Conservation (phyloP, 2,888 invertebrate genomes). For the Cerastoderma edule region DNA sequence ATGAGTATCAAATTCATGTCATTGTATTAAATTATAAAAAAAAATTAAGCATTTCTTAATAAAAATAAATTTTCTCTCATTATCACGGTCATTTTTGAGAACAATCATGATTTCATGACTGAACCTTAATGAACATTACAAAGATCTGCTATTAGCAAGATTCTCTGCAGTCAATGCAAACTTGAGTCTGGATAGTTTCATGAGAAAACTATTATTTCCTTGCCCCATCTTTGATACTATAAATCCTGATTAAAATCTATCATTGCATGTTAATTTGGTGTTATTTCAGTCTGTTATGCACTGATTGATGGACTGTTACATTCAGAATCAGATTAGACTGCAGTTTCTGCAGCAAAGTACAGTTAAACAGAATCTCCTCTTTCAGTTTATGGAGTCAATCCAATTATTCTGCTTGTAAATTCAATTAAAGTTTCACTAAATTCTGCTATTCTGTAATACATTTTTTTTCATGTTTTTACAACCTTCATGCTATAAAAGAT, state of each 20-base stretch:
- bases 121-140: constrained; percentile 21
- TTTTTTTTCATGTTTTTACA: too few species aligned
- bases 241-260: constrained; percentile 3
- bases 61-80: too few species aligned
- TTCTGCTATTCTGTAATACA: too few species aligned
- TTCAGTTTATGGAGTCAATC: constrained; percentile 13
- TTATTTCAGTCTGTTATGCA: constrained; percentile 7
- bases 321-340: neutral
- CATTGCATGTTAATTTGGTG: neutral
- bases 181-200: constrained; percentile 2
- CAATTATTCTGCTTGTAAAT: constrained; percentile 11
- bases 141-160: constrained; percentile 9
- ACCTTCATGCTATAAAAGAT: too few species aligned
- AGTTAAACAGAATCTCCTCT: neutral
- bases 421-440: constrained; percentile 14
- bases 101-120: constrained; percentile 20
- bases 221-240: neutral
- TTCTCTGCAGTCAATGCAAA: constrained; percentile 8
- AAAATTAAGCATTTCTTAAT: too few species aligned
- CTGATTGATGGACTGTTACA: constrained; percentile 9
- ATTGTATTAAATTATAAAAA: too few species aligned
- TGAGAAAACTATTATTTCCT: constrained; percentile 11
- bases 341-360: constrained; percentile 10
- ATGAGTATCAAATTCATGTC: too few species aligned
- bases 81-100: neutral